Evolutionary conservation across 2,888 invertebrate genomes (phyloP).

Genomic region (Polylopha cassiicola): DNA sequence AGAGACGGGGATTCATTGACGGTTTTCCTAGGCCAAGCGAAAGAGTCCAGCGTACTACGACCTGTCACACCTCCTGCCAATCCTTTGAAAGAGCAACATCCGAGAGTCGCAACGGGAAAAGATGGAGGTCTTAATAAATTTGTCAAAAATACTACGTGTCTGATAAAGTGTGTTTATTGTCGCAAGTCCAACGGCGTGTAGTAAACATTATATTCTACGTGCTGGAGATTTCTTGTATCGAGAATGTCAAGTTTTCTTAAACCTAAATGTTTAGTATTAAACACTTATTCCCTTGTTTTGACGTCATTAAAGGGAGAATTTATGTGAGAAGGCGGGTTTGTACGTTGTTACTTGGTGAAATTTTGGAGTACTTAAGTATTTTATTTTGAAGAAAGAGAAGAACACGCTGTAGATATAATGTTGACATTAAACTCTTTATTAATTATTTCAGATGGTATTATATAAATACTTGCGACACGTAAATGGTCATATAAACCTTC

Average conservation of each 20-base stretch:
- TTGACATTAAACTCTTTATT: too few species aligned
- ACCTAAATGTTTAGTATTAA: neutral
- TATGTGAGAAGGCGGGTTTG: too few species aligned
- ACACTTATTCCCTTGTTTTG: too few species aligned
- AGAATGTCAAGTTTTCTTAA: neutral
- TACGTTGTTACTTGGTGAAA: too few species aligned
- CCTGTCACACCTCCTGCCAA: neutral
- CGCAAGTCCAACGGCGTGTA: neutral
- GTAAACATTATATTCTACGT: slow-evolving; percentile 1
- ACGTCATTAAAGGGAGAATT: too few species aligned
- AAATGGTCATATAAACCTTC: too few species aligned
- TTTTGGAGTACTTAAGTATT: too few species aligned
- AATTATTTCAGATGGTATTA: too few species aligned
- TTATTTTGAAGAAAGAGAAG: too few species aligned
- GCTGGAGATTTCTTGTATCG: slow-evolving; percentile 1
- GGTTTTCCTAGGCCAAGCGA: slow-evolving; percentile 27
- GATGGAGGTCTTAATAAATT: neutral
- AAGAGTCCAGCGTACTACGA: slow-evolving; percentile 1
- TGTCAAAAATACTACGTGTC: slow-evolving; percentile 1
- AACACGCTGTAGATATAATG: too few species aligned
- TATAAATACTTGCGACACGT: too few species aligned
- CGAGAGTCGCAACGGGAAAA: neutral
- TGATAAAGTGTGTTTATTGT: slow-evolving; percentile 3
- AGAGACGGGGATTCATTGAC: slow-evolving; percentile 51
- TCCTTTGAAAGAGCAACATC: neutral